A percentile compares a stretch with the other conserved stretches of the same genome.
Conservation (phyloP, 2,113 vertebrate species). For the Mesocricetus auratus region DNA sequence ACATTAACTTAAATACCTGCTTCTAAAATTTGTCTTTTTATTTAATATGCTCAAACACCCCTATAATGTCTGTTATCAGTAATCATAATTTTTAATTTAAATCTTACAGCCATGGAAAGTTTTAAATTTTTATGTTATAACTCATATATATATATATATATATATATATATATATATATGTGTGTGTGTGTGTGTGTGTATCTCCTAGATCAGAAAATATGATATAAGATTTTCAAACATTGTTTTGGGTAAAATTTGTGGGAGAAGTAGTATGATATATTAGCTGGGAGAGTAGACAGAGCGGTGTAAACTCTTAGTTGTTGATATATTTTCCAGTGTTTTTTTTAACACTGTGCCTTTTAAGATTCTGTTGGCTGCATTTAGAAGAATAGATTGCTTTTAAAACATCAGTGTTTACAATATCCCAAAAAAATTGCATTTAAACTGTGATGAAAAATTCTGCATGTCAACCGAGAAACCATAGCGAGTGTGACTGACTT, state of each 20-base stretch:
- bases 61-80: slow-evolving; percentile 39
- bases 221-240: slow-evolving; percentile 42
- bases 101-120: slow-evolving; percentile 15
- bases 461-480: slow-evolving; percentile 45
- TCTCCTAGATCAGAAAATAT: slow-evolving; percentile 48
- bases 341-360: slow-evolving; percentile 20
- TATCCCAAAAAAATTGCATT: slow-evolving; percentile 48
- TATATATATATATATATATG: too few relatives aligned
- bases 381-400: slow-evolving; percentile 55
- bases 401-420: slow-evolving; percentile 61
- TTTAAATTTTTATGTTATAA: slow-evolving; percentile 33
- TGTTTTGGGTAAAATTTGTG: slow-evolving; percentile 15
- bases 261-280: not conserved
- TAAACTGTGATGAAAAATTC: slow-evolving; percentile 48
- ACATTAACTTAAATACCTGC: not conserved
- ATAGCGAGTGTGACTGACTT: not conserved
- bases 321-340: slow-evolving; percentile 24
- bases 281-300: not conserved
- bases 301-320: not conserved
- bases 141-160: not conserved
- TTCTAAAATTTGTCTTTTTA: slow-evolving; percentile 57
- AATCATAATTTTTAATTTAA: slow-evolving; percentile 46
- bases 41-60: slow-evolving; percentile 46
- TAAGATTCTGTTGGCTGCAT: slow-evolving; percentile 18
- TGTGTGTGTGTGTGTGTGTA: too few relatives aligned